Evolutionary conservation across 2,797 vertebrate species (phyloP), one percentile per base, ranked within the genome.

Genomic region (Antrozous pallidus): DNA sequence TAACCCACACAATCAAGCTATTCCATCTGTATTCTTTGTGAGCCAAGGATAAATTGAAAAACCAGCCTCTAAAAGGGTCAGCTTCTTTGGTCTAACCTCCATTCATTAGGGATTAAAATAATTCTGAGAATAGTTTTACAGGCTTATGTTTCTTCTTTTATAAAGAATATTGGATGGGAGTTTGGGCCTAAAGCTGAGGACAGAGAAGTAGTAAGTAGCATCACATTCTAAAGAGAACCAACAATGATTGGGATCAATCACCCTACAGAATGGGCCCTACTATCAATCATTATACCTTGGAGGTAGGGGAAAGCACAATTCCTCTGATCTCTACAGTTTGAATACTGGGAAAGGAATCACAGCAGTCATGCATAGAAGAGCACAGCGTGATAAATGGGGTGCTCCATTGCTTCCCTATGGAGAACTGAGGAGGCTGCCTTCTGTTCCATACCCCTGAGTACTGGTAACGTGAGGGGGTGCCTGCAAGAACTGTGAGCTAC

Each of bases 21-120:
- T 71, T 38, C 38, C 42, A n/a, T 75, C 58, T 54, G 31, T 61
- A 75, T 91, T 90, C 74, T 28, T 42, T 54, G 75, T 65, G 40
- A 95, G 69, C 33, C 82, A 88, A 87, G 40, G 56, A 94, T 92
- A 92, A 94, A 94, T 77, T 74, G 45, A 90, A 93, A 95, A 92
- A 69, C n/a, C 20, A 58, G 36, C 22, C 26, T 14, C 40, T 1
- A n/a, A 86, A 93, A 86, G 69, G 88, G n/a, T 84, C 83, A 58
- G 69, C 42, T 73, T 31, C 70, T 56, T 80, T 74, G 8, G 22
- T 45, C 56, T 89, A 95, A 86, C 26, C 8, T 88, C 18, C 22
- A 81, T 83, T 94, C 38, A 56, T 78, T 84, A 33, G 20, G 22
- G 17, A 10, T 90, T 91, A 73, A 91, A 94, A 40, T 54, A 36